phyloP scores from a whole-genome alignment of 2,797 vertebrate species.

The Apogon talboti region DNA sequence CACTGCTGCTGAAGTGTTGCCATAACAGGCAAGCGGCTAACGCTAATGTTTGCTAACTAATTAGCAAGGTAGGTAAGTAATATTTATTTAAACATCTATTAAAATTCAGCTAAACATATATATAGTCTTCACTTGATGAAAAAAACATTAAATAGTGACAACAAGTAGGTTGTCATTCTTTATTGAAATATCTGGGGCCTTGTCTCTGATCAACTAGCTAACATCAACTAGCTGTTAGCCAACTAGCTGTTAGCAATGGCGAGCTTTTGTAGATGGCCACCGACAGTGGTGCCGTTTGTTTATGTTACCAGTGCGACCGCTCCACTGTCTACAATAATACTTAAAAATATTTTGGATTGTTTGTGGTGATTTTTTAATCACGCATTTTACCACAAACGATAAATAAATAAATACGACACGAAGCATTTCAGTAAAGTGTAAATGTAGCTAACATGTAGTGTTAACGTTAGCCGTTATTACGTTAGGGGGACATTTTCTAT shows the following conservation, averaged over 20 bases:
- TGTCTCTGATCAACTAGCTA: constrained; percentile 55
- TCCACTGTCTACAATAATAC: neutral
- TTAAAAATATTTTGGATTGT: neutral
- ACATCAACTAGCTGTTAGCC: constrained; percentile 19
- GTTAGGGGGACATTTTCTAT: constrained; percentile 66
- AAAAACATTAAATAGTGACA: neutral
- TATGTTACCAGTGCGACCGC: constrained; percentile 60
- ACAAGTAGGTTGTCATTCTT: constrained; percentile 49
- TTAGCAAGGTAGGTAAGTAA: constrained; percentile 68
- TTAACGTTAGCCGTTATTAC: constrained; percentile 29
- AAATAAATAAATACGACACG: neutral
- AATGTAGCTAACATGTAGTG: constrained; percentile 1
- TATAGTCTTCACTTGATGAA: neutral
- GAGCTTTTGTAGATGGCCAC: constrained; percentile 54
- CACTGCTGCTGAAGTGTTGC: constrained; percentile 77
- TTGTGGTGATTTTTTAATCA: too few relatives aligned
- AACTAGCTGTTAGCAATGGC: constrained; percentile 49
- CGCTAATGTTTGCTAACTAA: constrained; percentile 81
- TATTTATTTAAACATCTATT: constrained; percentile 30
- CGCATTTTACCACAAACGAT: accelerated
- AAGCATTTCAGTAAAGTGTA: neutral
- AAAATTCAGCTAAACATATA: neutral
- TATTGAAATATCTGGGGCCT: constrained; percentile 57
- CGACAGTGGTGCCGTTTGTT: constrained; percentile 64
- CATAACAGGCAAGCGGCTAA: constrained; percentile 84